These are phyloP conservation scores for Elaphurus davidianus DNA, from an alignment of 2,113 vertebrate genomes.

Conservation along the genomic window DNA sequence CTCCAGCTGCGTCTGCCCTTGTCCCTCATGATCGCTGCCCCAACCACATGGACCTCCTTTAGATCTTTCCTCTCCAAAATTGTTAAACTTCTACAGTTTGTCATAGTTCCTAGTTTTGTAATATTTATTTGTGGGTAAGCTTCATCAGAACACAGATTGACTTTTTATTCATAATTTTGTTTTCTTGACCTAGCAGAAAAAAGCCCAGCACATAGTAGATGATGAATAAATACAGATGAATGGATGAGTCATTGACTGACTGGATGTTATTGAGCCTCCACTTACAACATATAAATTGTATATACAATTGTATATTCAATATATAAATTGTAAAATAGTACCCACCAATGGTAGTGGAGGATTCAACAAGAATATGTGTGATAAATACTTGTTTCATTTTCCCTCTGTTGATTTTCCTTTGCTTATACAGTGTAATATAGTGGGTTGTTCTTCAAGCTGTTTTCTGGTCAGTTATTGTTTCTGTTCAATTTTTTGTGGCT, in stretches of 20 bases:
- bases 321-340: not conserved
- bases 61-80: not conserved
- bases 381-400: not conserved
- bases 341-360: not conserved
- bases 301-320: not conserved
- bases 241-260: not conserved
- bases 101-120: not conserved
- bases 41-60: not conserved
- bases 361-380: not conserved
- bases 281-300: not conserved
- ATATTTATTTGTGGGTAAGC: not conserved
- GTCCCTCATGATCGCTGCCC: not conserved
- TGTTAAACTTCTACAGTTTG: not conserved
- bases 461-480: conserved; percentile 24
- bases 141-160: not conserved
- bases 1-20: not conserved
- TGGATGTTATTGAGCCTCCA: not conserved
- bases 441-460: not conserved
- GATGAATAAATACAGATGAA: not conserved
- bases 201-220: not conserved
- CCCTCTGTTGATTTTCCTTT: not conserved
- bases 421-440: not conserved
- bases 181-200: not conserved
- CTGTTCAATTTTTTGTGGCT: not conserved
- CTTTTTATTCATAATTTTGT: not conserved